Conservation (phyloP, 30 jellyfish, hydroid and myxozoan species). For the Sanderia malayensis region DNA sequence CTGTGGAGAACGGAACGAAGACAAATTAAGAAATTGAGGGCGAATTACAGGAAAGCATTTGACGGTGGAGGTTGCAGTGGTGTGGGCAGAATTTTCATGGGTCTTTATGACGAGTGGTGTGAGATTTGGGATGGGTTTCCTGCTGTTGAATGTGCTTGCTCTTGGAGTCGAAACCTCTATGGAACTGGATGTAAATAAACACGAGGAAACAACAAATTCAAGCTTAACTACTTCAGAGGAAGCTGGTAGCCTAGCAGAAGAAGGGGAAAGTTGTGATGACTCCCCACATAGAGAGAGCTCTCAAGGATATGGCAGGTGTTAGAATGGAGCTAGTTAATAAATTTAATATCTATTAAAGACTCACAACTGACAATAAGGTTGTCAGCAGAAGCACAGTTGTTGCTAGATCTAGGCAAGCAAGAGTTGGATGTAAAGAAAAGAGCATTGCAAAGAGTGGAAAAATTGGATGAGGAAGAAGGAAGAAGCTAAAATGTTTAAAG, state of each 20-base stretch:
- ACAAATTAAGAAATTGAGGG: conserved; percentile 17
- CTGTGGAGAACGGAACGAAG: too few relatives aligned
- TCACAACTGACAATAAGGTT: not conserved
- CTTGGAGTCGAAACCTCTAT: not conserved
- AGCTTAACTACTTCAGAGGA: too few relatives aligned
- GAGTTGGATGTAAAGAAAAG: not conserved
- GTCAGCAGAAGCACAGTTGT: not conserved
- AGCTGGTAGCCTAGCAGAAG: not conserved
- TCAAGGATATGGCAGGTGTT: not conserved
- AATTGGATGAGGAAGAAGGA: not conserved
- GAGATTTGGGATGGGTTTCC: conserved; percentile 48
- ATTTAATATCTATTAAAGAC: not conserved
- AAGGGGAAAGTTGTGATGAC: too few relatives aligned
- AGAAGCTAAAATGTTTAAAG: not conserved
- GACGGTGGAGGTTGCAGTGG: conserved; percentile 37
- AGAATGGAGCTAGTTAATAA: not conserved
- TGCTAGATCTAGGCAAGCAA: not conserved
- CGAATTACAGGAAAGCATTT: conserved; percentile 27
- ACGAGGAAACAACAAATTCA: not conserved
- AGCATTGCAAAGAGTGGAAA: not conserved
- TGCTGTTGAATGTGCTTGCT: conserved; percentile 2
- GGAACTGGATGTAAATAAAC: not conserved
- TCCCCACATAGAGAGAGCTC: too few relatives aligned
- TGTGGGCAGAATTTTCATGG: conserved; percentile 26
- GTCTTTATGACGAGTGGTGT: conserved; percentile 28